These are phyloP conservation scores for Ennomos erosarius DNA, from an alignment of 2,888 invertebrate genomes.

Conservation along the genomic window DNA sequence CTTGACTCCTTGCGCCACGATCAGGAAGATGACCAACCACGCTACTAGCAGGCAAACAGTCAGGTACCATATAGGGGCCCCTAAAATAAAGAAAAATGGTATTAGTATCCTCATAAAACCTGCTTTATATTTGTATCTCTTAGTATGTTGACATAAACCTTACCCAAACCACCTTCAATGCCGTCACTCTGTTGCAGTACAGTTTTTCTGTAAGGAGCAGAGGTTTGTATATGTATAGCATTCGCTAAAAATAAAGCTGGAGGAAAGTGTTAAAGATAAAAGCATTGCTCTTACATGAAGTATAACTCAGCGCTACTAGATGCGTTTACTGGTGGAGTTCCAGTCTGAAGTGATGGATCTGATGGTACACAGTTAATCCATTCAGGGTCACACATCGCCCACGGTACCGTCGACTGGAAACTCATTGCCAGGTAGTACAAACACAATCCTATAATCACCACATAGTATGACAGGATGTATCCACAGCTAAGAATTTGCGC, in stretches of 20 bases:
- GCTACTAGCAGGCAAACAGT: conserved; percentile 87
- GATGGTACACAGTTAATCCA: conserved; percentile 82
- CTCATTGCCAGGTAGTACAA: conserved; percentile 90
- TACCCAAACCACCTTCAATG: conserved; percentile 73
- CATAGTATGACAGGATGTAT: conserved; percentile 91
- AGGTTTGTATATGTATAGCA: neutral
- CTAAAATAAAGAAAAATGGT: conserved; percentile 47
- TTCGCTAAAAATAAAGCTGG: too few relatives aligned
- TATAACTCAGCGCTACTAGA: conserved; percentile 86
- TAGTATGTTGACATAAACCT: conserved; percentile 26
- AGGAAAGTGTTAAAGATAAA: too few relatives aligned
- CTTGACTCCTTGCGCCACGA: conserved; percentile 90
- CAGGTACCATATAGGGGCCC: conserved; percentile 88
- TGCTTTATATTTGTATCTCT: too few relatives aligned
- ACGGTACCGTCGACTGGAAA: conserved; percentile 88
- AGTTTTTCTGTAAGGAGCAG: conserved; percentile 53
- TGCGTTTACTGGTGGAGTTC: conserved; percentile 42
- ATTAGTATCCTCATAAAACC: too few relatives aligned
- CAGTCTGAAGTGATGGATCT: conserved; percentile 39
- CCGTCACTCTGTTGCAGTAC: conserved; percentile 71
- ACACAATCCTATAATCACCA: conserved; percentile 89
- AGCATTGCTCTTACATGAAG: conserved; percentile 75
- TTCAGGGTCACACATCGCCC: conserved; percentile 87
- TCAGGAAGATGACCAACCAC: conserved; percentile 89
- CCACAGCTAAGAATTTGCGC: conserved; percentile 87